phyloP scores from a whole-genome alignment of 2,113 vertebrate genomes.

The Manacus vitellinus region DNA sequence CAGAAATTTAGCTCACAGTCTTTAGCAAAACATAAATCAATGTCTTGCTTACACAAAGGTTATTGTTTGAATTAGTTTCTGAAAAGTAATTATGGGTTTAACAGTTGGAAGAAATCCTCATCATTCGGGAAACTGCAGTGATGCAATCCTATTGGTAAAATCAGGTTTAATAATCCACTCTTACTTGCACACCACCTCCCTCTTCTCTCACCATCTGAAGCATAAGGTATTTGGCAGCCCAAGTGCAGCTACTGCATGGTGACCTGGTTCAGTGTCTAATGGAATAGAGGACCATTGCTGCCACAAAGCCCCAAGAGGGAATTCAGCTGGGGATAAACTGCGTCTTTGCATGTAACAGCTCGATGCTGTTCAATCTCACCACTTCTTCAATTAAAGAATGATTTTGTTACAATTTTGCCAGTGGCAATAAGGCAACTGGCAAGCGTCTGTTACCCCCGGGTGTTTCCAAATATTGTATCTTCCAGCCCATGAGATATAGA shows the following conservation, averaged over 20 bases:
- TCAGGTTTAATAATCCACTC: slow-evolving; percentile 42
- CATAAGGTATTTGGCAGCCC: slow-evolving; percentile 4
- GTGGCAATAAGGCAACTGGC: neutral
- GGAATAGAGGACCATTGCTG: neutral
- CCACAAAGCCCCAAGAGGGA: neutral
- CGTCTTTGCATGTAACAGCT: neutral
- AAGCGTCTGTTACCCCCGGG: neutral
- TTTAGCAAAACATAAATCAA: slow-evolving; percentile 38
- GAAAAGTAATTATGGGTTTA: slow-evolving; percentile 58
- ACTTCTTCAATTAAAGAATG: slow-evolving; percentile 42
- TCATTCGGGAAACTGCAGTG: slow-evolving; percentile 4
- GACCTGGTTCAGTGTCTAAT: neutral
- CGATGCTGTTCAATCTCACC: neutral
- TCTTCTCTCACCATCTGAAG: neutral
- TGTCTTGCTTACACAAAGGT: slow-evolving; percentile 62
- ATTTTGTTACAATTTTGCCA: slow-evolving; percentile 30
- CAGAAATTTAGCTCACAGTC: slow-evolving; percentile 57
- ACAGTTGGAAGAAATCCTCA: slow-evolving; percentile 35
- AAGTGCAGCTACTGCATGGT: neutral
- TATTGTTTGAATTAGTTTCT: slow-evolving; percentile 51
- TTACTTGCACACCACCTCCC: neutral
- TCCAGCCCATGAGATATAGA: neutral
- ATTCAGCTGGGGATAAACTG: neutral
- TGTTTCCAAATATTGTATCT: slow-evolving; percentile 30
- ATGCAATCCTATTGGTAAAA: slow-evolving; percentile 36